Conservation (phyloP, 53 echinoderm and acorn worm species). For the Pentamera pediparva region DNA sequence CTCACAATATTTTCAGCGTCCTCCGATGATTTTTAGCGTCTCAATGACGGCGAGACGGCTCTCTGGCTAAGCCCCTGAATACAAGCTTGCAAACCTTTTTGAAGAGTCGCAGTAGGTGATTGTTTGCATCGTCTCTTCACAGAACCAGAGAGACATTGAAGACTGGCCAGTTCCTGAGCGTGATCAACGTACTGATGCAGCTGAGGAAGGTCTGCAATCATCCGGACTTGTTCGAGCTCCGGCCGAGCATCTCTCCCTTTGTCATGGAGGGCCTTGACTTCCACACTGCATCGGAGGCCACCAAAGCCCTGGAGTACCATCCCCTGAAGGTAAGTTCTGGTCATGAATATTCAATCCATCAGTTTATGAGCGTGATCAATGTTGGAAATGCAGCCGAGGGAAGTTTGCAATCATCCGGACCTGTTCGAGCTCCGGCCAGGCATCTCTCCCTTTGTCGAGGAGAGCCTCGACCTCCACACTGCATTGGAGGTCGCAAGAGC, state of each 20-base stretch:
- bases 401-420: slow-evolving; percentile 98
- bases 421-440: slow-evolving; percentile 88
- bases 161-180: slow-evolving; percentile 96
- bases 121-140: neutral
- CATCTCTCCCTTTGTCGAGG: slow-evolving; percentile 78
- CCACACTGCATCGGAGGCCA: slow-evolving; percentile 77
- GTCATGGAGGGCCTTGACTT: slow-evolving; percentile 75
- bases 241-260: slow-evolving; percentile 80
- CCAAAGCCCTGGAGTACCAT: slow-evolving; percentile 70
- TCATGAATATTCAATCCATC: too few species aligned
- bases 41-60: too few species aligned
- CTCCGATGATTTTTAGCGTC: too few species aligned
- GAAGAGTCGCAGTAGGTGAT: too few species aligned
- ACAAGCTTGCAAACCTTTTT: too few species aligned
- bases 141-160: slow-evolving; percentile 94
- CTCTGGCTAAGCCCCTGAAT: neutral
- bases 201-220: slow-evolving; percentile 99
- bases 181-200: slow-evolving; percentile 99
- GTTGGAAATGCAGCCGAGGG: slow-evolving; percentile 97
- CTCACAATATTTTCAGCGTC: neutral
- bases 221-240: slow-evolving; percentile 88
- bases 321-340: slow-evolving; percentile 67
- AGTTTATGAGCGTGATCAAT: slow-evolving; percentile 99
- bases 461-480: slow-evolving; percentile 73
- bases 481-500: slow-evolving; percentile 66